phyloP scores from a whole-genome alignment of 2,888 invertebrate species.

The Pristionchus arcanus region DNA sequence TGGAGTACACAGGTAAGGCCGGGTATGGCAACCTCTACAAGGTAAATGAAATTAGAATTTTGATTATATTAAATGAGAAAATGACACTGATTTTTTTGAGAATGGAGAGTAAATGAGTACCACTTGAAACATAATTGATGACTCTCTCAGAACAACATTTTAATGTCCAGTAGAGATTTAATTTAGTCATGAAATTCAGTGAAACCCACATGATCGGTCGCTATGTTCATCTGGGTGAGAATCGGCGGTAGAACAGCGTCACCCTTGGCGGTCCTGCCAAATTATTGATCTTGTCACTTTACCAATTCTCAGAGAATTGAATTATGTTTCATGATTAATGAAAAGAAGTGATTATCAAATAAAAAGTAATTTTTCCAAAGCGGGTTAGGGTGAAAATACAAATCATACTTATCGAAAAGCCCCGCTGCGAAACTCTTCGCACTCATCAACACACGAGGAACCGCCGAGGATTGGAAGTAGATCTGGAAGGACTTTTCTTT shows the following conservation, averaged over 20 bases:
- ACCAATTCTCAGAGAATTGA: background rate
- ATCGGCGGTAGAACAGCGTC: conserved; percentile 6
- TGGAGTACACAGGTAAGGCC: no score
- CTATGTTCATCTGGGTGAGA: conserved; percentile 25
- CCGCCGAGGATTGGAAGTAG: conserved; percentile 46
- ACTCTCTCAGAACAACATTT: no score
- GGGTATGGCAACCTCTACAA: no score
- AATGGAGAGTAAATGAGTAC: no score
- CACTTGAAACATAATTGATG: no score
- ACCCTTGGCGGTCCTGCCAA: background rate
- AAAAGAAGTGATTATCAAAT: no score
- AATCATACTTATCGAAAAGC: conserved; percentile 27
- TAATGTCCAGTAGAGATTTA: no score
- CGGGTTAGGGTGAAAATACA: no score
- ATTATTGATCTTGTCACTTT: background rate
- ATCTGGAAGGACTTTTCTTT: background rate
- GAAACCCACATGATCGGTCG: background rate
- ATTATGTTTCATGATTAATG: background rate
- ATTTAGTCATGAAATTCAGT: background rate
- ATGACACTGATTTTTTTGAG: no score
- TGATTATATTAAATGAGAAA: no score
- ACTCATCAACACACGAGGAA: conserved; percentile 31
- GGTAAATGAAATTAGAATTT: no score
- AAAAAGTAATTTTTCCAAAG: no score
- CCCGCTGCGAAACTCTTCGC: conserved; percentile 39